Conservation (phyloP, 2,113 vertebrate genomes). For the Sminthopsis crassicaudata region DNA sequence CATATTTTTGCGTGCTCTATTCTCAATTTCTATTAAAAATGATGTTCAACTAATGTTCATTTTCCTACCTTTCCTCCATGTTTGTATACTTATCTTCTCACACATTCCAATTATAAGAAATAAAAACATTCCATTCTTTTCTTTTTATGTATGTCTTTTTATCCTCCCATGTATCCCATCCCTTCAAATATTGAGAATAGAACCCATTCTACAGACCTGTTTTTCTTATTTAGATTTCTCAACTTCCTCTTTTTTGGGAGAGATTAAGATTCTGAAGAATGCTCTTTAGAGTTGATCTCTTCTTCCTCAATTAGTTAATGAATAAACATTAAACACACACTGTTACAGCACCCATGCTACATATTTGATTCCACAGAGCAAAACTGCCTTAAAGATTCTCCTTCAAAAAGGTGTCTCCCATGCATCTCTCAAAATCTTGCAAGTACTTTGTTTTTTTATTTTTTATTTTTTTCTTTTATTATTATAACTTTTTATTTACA, state of each 20-base stretch:
- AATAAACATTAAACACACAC: background rate
- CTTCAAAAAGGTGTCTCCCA: background rate
- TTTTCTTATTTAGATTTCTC: background rate
- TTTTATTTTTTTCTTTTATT: too few species aligned
- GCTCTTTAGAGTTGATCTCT: background rate
- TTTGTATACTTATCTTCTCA: background rate
- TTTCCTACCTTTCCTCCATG: background rate
- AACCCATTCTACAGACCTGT: background rate
- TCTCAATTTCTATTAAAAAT: background rate
- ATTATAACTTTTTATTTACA: too few species aligned
- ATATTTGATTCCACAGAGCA: background rate
- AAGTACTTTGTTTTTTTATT: too few species aligned
- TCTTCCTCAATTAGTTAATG: background rate
- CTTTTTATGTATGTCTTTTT: background rate
- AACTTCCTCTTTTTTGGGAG: background rate
- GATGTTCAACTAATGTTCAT: background rate
- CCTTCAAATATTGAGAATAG: background rate
- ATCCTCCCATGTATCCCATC: background rate
- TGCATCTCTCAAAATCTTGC: background rate
- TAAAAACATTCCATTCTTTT: background rate
- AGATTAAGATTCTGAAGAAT: background rate
- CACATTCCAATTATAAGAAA: background rate
- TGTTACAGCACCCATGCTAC: background rate
- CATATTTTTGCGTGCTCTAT: background rate
- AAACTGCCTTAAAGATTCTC: background rate